Conservation (phyloP, 2,888 invertebrate species). For the Ceraclea dissimilis region DNA sequence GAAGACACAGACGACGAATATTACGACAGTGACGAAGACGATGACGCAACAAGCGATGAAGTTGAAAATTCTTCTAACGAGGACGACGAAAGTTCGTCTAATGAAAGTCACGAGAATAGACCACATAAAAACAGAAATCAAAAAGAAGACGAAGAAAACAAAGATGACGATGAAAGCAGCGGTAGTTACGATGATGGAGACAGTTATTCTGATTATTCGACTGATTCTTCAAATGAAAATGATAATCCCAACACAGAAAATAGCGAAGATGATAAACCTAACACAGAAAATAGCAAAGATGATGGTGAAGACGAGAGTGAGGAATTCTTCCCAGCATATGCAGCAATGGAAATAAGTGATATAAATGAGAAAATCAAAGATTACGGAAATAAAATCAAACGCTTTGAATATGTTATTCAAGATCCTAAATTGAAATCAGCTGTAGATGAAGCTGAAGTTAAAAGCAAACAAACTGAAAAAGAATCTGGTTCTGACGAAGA, state of each 20-base stretch:
- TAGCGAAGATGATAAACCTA: slow-evolving; percentile 32
- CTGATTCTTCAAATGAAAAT: slow-evolving; percentile 26
- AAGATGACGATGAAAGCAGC: slow-evolving; percentile 26
- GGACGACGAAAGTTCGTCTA: too few species aligned
- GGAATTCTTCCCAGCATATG: slow-evolving; percentile 14
- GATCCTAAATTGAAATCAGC: slow-evolving; percentile 36
- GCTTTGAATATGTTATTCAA: slow-evolving; percentile 25
- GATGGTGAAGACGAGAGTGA: slow-evolving; percentile 16
- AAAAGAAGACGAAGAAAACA: slow-evolving; percentile 23
- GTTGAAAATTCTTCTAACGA: not conserved
- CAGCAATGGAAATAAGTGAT: slow-evolving; percentile 12
- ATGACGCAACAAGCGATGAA: slow-evolving; percentile 4
- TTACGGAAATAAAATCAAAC: not conserved
- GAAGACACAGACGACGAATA: slow-evolving; percentile 26
- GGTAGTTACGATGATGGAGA: not conserved
- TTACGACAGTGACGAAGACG: slow-evolving; percentile 27
- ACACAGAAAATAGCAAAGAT: slow-evolving; percentile 35
- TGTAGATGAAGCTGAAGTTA: slow-evolving; percentile 38
- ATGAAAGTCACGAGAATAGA: slow-evolving; percentile 21
- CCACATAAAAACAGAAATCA: slow-evolving; percentile 37
- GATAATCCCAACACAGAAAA: slow-evolving; percentile 29
- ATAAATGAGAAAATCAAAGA: slow-evolving; percentile 10
- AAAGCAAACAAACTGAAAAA: slow-evolving; percentile 37
- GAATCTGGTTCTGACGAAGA: slow-evolving; percentile 40
- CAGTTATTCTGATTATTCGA: not conserved